Conservation (phyloP, 2,113 vertebrate genomes). For the Oreotragus oreotragus region DNA sequence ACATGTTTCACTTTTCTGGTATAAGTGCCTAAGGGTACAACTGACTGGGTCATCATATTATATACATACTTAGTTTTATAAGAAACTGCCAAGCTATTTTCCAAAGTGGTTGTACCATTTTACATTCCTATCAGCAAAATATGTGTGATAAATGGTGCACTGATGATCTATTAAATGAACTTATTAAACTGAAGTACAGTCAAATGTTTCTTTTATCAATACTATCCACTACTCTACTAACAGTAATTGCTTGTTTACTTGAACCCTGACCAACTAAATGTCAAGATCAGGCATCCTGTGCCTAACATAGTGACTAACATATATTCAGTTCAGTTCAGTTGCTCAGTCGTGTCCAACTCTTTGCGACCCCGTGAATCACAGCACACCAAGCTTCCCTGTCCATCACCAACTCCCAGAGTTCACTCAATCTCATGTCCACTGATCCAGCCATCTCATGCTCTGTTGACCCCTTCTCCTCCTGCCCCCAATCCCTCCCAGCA, state of each 20-base stretch:
- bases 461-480: no score
- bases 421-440: no score
- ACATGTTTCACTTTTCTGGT: constrained; percentile 12
- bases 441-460: no score
- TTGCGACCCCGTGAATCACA: no score
- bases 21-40: neutral
- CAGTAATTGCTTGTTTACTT: neutral
- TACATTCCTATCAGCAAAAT: neutral
- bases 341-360: accelerated
- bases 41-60: neutral
- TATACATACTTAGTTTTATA: neutral
- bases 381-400: no score
- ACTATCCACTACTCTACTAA: neutral
- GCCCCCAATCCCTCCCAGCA: no score
- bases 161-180: constrained; percentile 13
- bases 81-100: constrained; percentile 12
- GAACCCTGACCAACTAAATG: neutral
- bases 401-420: no score
- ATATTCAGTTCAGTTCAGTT: neutral
- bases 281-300: neutral
- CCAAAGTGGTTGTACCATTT: neutral
- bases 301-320: neutral
- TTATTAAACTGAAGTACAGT: neutral
- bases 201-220: neutral
- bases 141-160: neutral